Evolutionary conservation across 2,797 vertebrate genomes (phyloP), one percentile per base, ranked within the genome.

Genomic region (Gallirallus australis): DNA sequence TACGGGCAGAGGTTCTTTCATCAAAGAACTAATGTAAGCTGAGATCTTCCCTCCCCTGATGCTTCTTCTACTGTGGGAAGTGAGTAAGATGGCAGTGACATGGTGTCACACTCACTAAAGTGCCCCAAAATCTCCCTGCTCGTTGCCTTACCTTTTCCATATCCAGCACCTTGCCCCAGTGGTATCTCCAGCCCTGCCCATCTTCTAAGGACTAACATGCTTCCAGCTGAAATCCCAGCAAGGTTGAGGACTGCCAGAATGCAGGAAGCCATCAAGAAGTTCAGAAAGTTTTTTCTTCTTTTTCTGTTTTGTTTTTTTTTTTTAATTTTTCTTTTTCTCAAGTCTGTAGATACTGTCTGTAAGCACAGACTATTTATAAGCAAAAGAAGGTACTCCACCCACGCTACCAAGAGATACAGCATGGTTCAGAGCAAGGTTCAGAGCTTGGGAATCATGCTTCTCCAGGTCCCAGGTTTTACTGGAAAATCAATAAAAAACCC

Each of bases 361-460:
- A 60, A 80, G 71, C 56, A 77, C 48, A 94, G 68, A 48, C 82
- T 77, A 73, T 92, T 93, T 92, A 72, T 87, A 87, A 73, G 63
- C 82, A 83, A 81, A 82, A 70, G 68, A 92, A 69, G 42, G 53
- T 42, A 21, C 82, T 77, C 76, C 75, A 19, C 84, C 73, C 73
- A 70, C 21, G 0, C 37, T 63, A 73, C 39, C 60, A 31, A 57
- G 70, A 89, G 93, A 76, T n/a, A 20, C 40, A 70, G 60, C 48
- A 15, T 11, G 35, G 75, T 92, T 92, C 93, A 89, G 14, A 79
- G 37, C 63, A 79, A 91, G 66, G 82, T 61, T 93, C 87, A 79
- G 64, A 89, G 75, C 68, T 56, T 42, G 23, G 23, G 60, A 91
- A 89, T 31, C 20, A 28, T 48, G 82, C 59, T 68, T 72, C 73